These are phyloP conservation scores for Leptosomus discolor DNA, from an alignment of 2,113 vertebrate species.

Conservation along the genomic window DNA sequence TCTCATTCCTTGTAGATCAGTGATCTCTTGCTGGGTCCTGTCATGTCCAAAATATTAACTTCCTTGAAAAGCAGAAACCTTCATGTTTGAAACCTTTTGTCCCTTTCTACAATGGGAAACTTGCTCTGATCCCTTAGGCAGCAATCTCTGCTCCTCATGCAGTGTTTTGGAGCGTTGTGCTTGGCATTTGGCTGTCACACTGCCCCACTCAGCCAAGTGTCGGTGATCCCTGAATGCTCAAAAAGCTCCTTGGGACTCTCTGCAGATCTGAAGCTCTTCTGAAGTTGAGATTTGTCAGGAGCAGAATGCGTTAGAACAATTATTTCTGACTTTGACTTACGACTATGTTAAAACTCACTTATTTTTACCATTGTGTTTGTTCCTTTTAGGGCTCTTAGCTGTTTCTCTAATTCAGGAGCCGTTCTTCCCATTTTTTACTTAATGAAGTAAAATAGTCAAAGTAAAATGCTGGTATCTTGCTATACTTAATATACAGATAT, in stretches of 20 bases:
- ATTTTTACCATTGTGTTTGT: neutral
- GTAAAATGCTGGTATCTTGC: neutral
- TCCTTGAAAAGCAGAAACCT: neutral
- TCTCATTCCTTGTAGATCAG: neutral
- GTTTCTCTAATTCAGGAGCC: neutral
- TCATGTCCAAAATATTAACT: neutral
- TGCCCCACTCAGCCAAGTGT: neutral
- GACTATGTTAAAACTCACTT: neutral
- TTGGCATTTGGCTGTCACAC: constrained; percentile 17
- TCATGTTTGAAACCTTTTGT: neutral
- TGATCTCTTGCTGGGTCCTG: neutral
- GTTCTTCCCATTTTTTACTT: neutral
- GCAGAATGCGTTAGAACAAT: neutral
- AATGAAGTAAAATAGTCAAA: neutral
- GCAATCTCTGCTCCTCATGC: neutral
- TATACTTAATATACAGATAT: neutral
- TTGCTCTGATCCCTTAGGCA: neutral
- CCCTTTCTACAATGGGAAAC: neutral
- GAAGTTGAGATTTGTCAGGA: neutral
- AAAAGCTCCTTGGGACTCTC: neutral
- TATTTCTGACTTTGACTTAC: neutral
- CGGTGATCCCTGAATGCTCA: neutral
- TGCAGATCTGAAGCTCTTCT: neutral
- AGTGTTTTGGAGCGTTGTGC: neutral
- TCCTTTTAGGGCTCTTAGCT: neutral